phyloP scores from a whole-genome alignment of 2,888 invertebrate genomes.

The Linnaemya vulpina region DNA sequence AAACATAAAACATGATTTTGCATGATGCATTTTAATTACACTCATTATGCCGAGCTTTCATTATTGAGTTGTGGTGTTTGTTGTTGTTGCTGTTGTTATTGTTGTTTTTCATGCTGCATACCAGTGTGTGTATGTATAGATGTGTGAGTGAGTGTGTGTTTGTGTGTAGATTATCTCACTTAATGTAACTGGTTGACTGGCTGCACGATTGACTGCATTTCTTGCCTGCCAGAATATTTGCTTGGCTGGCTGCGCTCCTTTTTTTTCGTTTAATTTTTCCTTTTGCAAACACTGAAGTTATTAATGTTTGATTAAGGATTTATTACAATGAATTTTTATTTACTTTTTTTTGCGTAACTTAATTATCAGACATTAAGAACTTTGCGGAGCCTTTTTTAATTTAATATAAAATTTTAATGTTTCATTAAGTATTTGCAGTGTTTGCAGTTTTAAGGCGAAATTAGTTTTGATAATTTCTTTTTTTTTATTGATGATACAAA shows the following conservation, averaged over 20 bases:
- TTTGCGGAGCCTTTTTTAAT: conserved; percentile 17
- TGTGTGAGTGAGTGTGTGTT: background rate
- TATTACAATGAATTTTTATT: conserved; percentile 35
- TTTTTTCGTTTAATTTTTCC: conserved; percentile 15
- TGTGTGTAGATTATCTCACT: conserved; percentile 54
- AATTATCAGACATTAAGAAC: conserved; percentile 37
- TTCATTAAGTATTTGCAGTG: too few relatives aligned
- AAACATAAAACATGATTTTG: conserved; percentile 54
- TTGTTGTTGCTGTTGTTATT: too few relatives aligned
- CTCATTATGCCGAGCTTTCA: conserved; percentile 65
- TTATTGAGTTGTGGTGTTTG: conserved; percentile 38
- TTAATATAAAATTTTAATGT: background rate
- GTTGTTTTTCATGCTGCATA: background rate
- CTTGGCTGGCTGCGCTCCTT: conserved; percentile 22
- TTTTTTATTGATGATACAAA: too few relatives aligned
- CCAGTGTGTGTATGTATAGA: background rate
- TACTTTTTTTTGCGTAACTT: conserved; percentile 26
- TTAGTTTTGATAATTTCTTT: too few relatives aligned
- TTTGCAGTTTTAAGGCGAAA: too few relatives aligned
- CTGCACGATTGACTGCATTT: conserved; percentile 35
- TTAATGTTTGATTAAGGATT: conserved; percentile 63
- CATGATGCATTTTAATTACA: conserved; percentile 66
- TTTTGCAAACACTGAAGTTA: conserved; percentile 49
- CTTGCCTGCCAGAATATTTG: conserved; percentile 40
- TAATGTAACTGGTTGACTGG: conserved; percentile 48